Percentiles rank a stretch among this genome's conserved stretches.
These are phyloP conservation scores for Oceanites oceanicus DNA, from an alignment of 2,113 vertebrate genomes.

Conservation along the genomic window DNA sequence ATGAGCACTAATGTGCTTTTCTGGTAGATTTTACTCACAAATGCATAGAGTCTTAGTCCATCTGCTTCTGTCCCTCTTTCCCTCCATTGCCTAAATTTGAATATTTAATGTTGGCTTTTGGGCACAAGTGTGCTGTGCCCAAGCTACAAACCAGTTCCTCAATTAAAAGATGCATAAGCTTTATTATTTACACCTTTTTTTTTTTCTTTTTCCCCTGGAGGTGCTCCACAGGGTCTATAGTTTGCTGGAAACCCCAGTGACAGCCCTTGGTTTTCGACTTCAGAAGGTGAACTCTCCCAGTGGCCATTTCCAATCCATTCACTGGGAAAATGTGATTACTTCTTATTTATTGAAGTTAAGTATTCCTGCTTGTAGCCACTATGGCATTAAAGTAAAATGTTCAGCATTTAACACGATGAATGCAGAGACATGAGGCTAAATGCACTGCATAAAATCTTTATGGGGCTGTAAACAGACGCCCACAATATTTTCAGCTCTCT, in stretches of 20 bases:
- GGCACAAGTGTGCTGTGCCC: neutral
- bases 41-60: neutral
- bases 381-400: slow-evolving; percentile 41
- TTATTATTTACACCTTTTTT: neutral
- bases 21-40: neutral
- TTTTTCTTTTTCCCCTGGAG: neutral
- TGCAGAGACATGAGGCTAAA: slow-evolving; percentile 48
- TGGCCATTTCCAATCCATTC: slow-evolving; percentile 33
- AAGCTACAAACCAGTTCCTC: neutral
- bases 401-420: slow-evolving; percentile 45
- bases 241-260: neutral
- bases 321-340: slow-evolving; percentile 51
- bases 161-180: slow-evolving; percentile 5
- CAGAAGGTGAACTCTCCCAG: neutral
- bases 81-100: neutral
- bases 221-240: neutral
- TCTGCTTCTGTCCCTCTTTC: slow-evolving; percentile 19
- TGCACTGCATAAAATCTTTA: slow-evolving; percentile 57
- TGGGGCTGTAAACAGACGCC: neutral
- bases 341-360: slow-evolving; percentile 58
- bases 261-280: neutral
- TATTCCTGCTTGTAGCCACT: slow-evolving; percentile 52
- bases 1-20: neutral
- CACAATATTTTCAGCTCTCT: neutral
- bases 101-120: slow-evolving; percentile 30